Evolutionary conservation across 2,113 vertebrate species (phyloP).

Genomic region (Monarcha castaneiventris): DNA sequence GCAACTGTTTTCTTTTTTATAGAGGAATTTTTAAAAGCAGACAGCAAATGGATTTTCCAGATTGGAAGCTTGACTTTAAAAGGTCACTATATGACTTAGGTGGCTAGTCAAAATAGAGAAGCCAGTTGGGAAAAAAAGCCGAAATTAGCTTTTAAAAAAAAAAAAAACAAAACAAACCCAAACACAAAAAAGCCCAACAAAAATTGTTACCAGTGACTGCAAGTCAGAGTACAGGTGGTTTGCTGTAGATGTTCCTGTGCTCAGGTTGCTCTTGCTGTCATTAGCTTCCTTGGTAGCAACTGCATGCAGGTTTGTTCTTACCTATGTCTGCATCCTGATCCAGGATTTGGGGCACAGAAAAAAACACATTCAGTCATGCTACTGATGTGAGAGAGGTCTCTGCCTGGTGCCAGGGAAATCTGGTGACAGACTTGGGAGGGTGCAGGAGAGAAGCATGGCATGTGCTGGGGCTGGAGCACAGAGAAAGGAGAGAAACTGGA

Average conservation of each 20-base stretch:
- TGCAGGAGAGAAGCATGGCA: neutral
- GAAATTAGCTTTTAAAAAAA: neutral
- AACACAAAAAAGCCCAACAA: too few species aligned
- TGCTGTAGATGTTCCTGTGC: neutral
- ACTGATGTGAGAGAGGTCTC: neutral
- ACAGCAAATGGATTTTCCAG: neutral
- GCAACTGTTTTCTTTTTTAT: neutral
- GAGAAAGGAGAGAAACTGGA: neutral
- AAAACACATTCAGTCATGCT: accelerated
- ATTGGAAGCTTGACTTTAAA: neutral
- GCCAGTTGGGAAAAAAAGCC: neutral
- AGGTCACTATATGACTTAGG: neutral
- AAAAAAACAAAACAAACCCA: neutral
- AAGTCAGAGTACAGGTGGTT: neutral
- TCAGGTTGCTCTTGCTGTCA: neutral
- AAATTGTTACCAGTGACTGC: neutral
- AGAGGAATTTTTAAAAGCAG: neutral
- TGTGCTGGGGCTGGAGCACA: neutral
- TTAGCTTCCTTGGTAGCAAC: neutral
- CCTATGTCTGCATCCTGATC: neutral
- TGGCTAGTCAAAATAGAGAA: neutral
- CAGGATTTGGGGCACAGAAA: neutral
- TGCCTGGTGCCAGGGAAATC: neutral
- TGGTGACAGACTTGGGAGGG: neutral
- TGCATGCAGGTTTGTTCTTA: neutral